These are phyloP conservation scores for Melospiza melodia DNA, from an alignment of 2,113 vertebrate genomes.

Conservation along the genomic window DNA sequence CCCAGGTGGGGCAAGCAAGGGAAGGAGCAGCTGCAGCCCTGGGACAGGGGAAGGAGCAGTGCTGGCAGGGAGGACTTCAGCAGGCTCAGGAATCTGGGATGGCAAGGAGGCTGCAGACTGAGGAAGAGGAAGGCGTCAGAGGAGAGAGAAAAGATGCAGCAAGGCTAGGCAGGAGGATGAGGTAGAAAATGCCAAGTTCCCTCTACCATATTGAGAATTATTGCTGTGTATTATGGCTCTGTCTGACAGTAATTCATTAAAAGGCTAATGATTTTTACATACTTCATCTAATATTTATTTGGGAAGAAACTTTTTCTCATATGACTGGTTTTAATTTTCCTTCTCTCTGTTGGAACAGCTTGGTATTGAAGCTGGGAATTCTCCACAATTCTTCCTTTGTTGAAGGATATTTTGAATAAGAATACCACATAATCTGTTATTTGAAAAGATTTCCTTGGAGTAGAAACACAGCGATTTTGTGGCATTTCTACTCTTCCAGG, in stretches of 20 bases:
- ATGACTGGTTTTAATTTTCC: conserved; percentile 35
- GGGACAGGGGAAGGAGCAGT: background rate
- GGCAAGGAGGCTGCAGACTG: background rate
- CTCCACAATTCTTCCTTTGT: conserved; percentile 33
- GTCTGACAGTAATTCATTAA: conserved; percentile 39
- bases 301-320: conserved; percentile 18
- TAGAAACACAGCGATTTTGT: background rate
- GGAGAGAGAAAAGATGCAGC: background rate
- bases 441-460: conserved; percentile 5
- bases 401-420: conserved; percentile 31
- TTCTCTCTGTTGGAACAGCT: background rate
- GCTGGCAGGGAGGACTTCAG: background rate
- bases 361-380: background rate
- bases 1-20: background rate
- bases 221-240: conserved; percentile 8
- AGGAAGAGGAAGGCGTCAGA: background rate
- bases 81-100: background rate
- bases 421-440: background rate
- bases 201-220: background rate
- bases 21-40: background rate
- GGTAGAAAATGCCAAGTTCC: background rate
- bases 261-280: conserved; percentile 40
- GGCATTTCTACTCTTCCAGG: background rate
- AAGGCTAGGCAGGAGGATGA: background rate
- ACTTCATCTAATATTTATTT: conserved; percentile 48